A percentile compares a stretch with the other conserved stretches of the same genome.
Evolutionary conservation across 2,797 vertebrate species (phyloP).

Genomic region (Remorina albescens): DNA sequence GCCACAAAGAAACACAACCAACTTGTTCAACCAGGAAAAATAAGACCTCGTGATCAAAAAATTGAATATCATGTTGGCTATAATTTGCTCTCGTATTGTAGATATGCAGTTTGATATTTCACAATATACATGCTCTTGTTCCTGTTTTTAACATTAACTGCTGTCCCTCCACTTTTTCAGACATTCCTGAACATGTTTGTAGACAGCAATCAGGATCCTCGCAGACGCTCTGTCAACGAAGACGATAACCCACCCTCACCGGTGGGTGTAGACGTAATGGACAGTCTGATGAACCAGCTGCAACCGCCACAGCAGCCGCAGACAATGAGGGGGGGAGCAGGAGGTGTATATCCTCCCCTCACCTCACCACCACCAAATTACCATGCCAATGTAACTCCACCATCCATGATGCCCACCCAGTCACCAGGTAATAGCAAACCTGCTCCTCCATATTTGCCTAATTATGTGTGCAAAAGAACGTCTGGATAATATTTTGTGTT

Average conservation of each 20-base stretch:
- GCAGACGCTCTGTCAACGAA: conserved; percentile 96
- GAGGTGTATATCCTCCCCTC: conserved; percentile 93
- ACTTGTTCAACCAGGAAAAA: neutral
- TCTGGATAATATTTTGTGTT: conserved; percentile 20
- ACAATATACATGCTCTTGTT: neutral
- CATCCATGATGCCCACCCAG: conserved; percentile 98
- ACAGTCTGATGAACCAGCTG: conserved; percentile 92
- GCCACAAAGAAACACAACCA: neutral
- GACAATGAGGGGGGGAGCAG: conserved; percentile 78
- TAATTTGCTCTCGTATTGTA: too few species aligned
- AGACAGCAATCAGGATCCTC: conserved; percentile 97
- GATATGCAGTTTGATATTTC: neutral
- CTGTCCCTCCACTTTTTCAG: conserved; percentile 68
- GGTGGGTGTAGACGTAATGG: conserved; percentile 94
- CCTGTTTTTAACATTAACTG: neutral
- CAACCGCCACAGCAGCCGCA: conserved; percentile 85
- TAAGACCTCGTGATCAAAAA: too few species aligned
- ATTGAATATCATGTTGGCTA: too few species aligned
- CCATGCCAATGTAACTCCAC: conserved; percentile 92
- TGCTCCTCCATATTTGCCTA: neutral
- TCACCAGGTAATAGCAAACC: conserved; percentile 88
- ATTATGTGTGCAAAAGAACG: neutral
- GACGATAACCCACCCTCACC: conserved; percentile 99
- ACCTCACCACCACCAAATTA: conserved; percentile 97
- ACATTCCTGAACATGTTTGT: conserved; percentile 99